Conservation (phyloP, 2,113 vertebrate species). For the Lepidothrix coronata region DNA sequence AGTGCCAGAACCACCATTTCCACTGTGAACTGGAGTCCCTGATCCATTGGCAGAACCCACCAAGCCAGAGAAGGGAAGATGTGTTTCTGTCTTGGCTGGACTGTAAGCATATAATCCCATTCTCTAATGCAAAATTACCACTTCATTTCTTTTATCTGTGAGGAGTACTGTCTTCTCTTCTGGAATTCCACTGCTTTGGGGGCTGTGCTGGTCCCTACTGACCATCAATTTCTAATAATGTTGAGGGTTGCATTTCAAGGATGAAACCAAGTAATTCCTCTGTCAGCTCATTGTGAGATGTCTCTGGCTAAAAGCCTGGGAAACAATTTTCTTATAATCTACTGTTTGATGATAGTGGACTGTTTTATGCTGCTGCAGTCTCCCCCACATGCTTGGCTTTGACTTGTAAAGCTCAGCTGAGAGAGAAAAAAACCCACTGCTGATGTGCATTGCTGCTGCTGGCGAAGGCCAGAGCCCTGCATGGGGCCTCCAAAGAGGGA, state of each 20-base stretch:
- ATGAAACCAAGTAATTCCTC: constrained; percentile 8
- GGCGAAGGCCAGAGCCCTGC: constrained; percentile 12
- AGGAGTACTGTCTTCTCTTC: not conserved
- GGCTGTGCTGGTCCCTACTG: not conserved
- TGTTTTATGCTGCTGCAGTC: not conserved
- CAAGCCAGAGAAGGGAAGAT: not conserved
- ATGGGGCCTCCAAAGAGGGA: not conserved
- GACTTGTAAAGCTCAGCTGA: not conserved
- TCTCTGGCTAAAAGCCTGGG: constrained; percentile 19
- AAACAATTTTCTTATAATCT: constrained; percentile 28
- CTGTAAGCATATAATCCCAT: not conserved
- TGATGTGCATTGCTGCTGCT: not conserved
- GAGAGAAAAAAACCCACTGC: not conserved
- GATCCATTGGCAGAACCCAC: not conserved
- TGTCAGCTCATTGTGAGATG: not conserved
- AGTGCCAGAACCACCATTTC: not conserved
- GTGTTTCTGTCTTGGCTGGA: not conserved
- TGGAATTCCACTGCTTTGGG: not conserved
- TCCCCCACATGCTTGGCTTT: not conserved
- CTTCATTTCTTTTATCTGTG: not conserved
- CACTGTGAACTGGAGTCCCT: not conserved
- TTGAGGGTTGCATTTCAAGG: not conserved
- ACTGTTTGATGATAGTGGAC: not conserved
- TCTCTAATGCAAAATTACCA: not conserved
- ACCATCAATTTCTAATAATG: not conserved